Evolutionary conservation across 1,140 invertebrate genomes (phyloP), one percentile per base, ranked within the genome.

Genomic region (Bombus affinis): DNA sequence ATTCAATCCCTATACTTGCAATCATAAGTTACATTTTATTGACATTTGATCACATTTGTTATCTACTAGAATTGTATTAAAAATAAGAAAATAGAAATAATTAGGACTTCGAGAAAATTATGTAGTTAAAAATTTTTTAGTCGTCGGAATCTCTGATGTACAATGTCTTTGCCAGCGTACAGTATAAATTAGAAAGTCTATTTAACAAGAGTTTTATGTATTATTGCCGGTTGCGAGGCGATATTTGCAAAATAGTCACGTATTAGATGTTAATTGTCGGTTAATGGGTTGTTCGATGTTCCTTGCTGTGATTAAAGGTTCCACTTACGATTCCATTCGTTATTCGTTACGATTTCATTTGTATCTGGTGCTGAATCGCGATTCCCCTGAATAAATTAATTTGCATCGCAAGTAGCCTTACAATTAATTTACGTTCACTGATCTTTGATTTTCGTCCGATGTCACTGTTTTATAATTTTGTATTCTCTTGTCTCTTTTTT

Each of bases 191-290:
- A 44, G 57, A 68, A 57, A 74, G 39, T 73, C 32, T 57, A 65
- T 47, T 73, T 39, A 65, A 70, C 76, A 57, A 22, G 65, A 39
- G 68, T 35, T 87, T 57, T 79, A 78, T 57, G 80, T 72, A 35
- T 18, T 59, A 18, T 79, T 78, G 47, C 68, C 53, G 37, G 28
- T 71, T 79, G 22, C 62, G 2, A n/a, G 44, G 1, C 25, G 35
- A 71, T 42, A 72, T 87, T 87, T 74, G 76, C 47, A 57, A 47
- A 70, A 70, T 85, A n/a, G 79, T 85, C 77, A 84, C 80, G 81
- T 84, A 84, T 68, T 66, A 47, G 8, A 79, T 35, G 57, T 75
- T 83, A 88, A 88, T 59, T 39, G 62, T 32, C 57, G 32, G 65
- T 73, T 87, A 88, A 81, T 81, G 59, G 73, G 13, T 80, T 76